Evolutionary conservation across 2,113 vertebrate genomes (phyloP), one percentile per base, ranked within the genome.

Genomic region (Tragulus kanchil): DNA sequence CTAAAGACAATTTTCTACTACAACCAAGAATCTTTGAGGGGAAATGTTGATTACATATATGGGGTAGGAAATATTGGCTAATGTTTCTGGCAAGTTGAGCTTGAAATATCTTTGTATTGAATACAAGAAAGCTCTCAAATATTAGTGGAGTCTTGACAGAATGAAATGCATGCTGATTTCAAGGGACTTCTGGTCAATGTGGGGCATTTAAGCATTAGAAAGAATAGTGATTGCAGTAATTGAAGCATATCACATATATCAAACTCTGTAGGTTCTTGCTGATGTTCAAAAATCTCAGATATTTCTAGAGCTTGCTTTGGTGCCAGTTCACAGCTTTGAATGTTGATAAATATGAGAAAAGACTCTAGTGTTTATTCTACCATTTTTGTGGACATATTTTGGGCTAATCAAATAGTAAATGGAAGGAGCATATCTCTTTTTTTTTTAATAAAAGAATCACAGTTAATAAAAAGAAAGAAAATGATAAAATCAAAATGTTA

Each of bases 1-100:
- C 11, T 75, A 77, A 96, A 42, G 48, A 87, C 52, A 75, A 1
- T 61, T 93, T 95, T 95, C 62, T 91, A 71, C 54, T 73, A 17
- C 94, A 94, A 73, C 50, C 3, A 42, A 31, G 2, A 1, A 79
- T 36, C 25, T 92, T 81, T 65, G 2, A 36, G 8, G 7, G n/a
- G 31, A 93, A 85, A 77, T 3, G 1, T 12, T 28, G 45, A 62
- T 64, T 50, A 48, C 4, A 96, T 8, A 50, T 42, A 11, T 95
- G 21, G 28, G 9, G 10, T 8, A 61, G 62, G 48, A 84, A 93
- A 89, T 26, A 52, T 1, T 19, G 23, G 82, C 78, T 77, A 64
- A 81, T 13, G 48, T 65, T 59, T 75, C 28, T 77, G 50, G 26
- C 50, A 89, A 31, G 7, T 61, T 89, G 21, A 77, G 1, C 21